A percentile compares a stretch with the other conserved stretches of the same genome.
These are phyloP conservation scores for Champsocephalus gunnari DNA, from an alignment of 2,797 vertebrate genomes.

Conservation along the genomic window DNA sequence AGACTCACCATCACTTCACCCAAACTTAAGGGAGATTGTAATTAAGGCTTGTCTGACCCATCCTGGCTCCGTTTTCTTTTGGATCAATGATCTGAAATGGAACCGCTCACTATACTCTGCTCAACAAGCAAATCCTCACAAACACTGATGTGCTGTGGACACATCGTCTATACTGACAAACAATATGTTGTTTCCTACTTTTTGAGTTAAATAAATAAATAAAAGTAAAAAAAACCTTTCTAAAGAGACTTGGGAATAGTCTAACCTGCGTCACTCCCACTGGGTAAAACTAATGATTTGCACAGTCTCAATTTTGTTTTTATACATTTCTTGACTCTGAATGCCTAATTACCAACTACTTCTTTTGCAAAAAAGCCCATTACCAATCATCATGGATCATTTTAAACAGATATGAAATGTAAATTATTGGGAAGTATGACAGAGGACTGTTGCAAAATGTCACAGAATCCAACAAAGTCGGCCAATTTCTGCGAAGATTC, in stretches of 20 bases:
- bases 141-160: neutral
- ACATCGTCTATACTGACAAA: neutral
- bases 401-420: constrained; percentile 7
- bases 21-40: constrained; percentile 56
- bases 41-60: constrained; percentile 49
- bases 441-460: constrained; percentile 8
- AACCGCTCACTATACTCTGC: constrained; percentile 12
- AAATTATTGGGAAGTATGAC: constrained; percentile 11
- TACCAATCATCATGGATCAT: constrained; percentile 2
- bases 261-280: neutral
- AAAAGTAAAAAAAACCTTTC: neutral
- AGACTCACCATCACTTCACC: constrained; percentile 36
- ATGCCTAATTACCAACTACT: neutral
- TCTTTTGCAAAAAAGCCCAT: neutral
- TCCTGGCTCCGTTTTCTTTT: constrained; percentile 33
- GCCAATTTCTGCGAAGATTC: constrained; percentile 31
- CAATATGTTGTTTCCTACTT: neutral
- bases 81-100: constrained; percentile 52
- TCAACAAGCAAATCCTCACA: constrained; percentile 27
- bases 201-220: neutral
- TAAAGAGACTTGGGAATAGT: neutral
- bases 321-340: neutral
- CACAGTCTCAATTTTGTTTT: neutral
- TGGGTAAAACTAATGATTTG: constrained; percentile 1
- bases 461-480: constrained; percentile 4